Percentiles rank a stretch among this genome's conserved stretches.
Evolutionary conservation across 2,888 invertebrate species (phyloP).

Genomic region (Alsophila aescularia): DNA sequence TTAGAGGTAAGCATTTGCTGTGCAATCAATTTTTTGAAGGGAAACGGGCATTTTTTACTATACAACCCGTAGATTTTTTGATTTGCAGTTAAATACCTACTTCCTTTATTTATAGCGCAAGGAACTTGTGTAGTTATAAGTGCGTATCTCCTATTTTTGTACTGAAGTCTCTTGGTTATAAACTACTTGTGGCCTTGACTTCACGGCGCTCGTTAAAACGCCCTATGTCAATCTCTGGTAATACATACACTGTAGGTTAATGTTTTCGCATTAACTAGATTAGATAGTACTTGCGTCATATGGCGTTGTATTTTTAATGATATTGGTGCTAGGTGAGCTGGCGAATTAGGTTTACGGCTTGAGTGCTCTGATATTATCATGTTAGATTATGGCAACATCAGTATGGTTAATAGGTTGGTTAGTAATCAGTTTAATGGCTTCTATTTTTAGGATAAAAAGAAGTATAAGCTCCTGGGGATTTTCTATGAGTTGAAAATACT

Average conservation of each 20-base stretch:
- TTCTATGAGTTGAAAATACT: too few species aligned
- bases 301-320: constrained; percentile 12
- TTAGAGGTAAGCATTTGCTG: too few species aligned
- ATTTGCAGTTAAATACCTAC: too few species aligned
- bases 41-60: too few species aligned
- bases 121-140: too few species aligned
- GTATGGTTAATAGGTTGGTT: background rate
- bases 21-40: too few species aligned
- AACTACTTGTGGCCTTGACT: constrained; percentile 8
- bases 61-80: too few species aligned
- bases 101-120: too few species aligned
- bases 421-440: background rate
- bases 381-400: background rate
- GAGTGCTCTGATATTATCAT: background rate
- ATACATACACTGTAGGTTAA: constrained; percentile 8
- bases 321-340: constrained; percentile 9
- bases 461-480: too few species aligned
- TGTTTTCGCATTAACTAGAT: constrained; percentile 28
- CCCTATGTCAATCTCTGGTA: constrained; percentile 32
- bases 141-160: too few species aligned
- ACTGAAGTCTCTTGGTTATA: background rate
- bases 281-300: constrained; percentile 13
- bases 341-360: constrained; percentile 12
- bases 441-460: too few species aligned
- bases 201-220: constrained; percentile 29